Evolutionary conservation across 2,888 invertebrate genomes (phyloP), one percentile per base, ranked within the genome.

Genomic region (Psylliodes chrysocephalus): DNA sequence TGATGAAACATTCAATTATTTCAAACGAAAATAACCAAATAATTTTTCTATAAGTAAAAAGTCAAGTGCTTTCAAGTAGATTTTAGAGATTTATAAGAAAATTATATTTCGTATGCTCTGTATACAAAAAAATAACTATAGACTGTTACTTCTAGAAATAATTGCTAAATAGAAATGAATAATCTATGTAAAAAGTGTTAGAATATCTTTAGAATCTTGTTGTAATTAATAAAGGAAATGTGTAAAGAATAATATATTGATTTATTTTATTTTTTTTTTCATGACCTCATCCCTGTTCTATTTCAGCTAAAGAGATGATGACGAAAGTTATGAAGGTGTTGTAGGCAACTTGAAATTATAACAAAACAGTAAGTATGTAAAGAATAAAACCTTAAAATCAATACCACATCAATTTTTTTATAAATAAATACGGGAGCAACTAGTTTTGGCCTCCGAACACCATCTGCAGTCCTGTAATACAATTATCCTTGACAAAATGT

Each of bases 101-200:
- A 22, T 38, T 72, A 74, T 73, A 74, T 73, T 75, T 73, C 69
- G 72, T 74, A 74, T 69, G 65, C 66, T 73, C 71, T 70, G 64
- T 73, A 74, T 71, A 73, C 65, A 68, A 60, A 70, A n/a, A 65
- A 47, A 57, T 61, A 60, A 71, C 25, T 22, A 76, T 75, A 76
- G 75, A 78, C 77, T 77, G 77, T 77, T 76, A 61, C 61, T 68
- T 63, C 57, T 66, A 69, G 68, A 62, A 70, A 71, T 67, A 73
- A 71, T 73, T 71, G 74, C 71, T 74, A 70, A 73, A 75, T 68
- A 57, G 47, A 66, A 61, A 60, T 30, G 62, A 59, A 44, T 30
- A 62, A 47, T 64, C 40, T 52, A 60, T 67, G 64, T 68, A 64
- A 60, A 63, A 61, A 65, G 14, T 56, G 65, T 61, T 69, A 65